Evolutionary conservation across 1,140 invertebrate genomes (phyloP).

Genomic region (Uloborus diversus): DNA sequence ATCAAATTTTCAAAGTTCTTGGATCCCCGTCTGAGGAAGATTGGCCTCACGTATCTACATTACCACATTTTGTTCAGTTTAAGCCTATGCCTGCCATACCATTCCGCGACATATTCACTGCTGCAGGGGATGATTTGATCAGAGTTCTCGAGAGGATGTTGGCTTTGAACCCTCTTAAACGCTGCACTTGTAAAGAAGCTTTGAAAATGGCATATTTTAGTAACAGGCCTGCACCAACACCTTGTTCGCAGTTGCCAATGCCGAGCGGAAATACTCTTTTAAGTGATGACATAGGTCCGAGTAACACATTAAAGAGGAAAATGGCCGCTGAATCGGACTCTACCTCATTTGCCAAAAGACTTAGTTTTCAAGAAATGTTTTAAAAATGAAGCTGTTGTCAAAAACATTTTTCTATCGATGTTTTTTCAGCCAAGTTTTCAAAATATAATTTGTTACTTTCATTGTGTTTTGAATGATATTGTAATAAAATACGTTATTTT

Average conservation of each 20-base stretch:
- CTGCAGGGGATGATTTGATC: slow-evolving; percentile 92
- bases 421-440: no score
- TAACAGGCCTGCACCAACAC: slow-evolving; percentile 88
- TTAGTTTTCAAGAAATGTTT: slow-evolving; percentile 10
- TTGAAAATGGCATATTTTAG: slow-evolving; percentile 70
- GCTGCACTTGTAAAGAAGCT: slow-evolving; percentile 79
- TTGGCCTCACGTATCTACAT: slow-evolving; percentile 85
- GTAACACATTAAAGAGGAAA: neutral
- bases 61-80: slow-evolving; percentile 94
- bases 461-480: no score
- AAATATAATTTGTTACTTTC: no score
- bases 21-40: slow-evolving; percentile 92
- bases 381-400: no score
- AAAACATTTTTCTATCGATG: no score
- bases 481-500: no score
- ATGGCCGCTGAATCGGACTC: neutral
- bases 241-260: slow-evolving; percentile 81
- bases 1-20: slow-evolving; percentile 89
- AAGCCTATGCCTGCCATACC: slow-evolving; percentile 80
- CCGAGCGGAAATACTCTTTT: slow-evolving; percentile 67
- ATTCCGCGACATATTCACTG: slow-evolving; percentile 92
- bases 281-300: neutral
- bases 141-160: slow-evolving; percentile 83
- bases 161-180: slow-evolving; percentile 82
- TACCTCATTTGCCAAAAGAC: slow-evolving; percentile 2